These are phyloP conservation scores for Willowsia nigromaculata DNA, from an alignment of 2,888 invertebrate species.

Conservation along the genomic window DNA sequence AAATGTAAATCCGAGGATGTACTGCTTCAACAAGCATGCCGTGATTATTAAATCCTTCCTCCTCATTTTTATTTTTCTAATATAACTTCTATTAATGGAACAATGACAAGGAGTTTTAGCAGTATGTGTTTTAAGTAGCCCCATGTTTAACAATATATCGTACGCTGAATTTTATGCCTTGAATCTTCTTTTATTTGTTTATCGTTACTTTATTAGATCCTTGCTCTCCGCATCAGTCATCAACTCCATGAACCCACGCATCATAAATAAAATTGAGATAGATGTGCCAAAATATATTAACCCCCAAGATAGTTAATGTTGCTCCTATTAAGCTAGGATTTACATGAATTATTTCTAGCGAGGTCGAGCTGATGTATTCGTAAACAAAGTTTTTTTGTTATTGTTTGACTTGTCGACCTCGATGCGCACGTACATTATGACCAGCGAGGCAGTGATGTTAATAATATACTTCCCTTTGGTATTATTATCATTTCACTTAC, in stretches of 20 bases:
- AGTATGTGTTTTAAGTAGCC: too few relatives aligned
- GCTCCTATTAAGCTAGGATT: slow-evolving; percentile 6
- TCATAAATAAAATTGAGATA: neutral
- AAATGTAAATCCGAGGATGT: neutral
- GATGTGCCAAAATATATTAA: neutral
- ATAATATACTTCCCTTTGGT: neutral
- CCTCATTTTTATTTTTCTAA: too few relatives aligned
- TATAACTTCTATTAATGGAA: too few relatives aligned
- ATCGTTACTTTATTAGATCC: too few relatives aligned
- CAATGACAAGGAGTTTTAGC: too few relatives aligned
- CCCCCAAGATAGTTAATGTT: neutral
- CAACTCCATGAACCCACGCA: neutral
- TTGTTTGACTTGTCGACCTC: slow-evolving; percentile 5
- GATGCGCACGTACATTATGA: neutral
- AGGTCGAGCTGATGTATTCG: neutral
- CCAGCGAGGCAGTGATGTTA: neutral
- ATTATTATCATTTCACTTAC: neutral
- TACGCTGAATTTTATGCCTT: too few relatives aligned
- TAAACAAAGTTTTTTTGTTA: neutral
- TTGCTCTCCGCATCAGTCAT: neutral
- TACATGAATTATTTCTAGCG: slow-evolving; percentile 15
- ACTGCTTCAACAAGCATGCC: too few relatives aligned
- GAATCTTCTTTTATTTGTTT: too few relatives aligned
- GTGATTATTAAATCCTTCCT: too few relatives aligned
- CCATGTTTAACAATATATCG: too few relatives aligned